Base-by-base conservation (phyloP, 1,140 invertebrate genomes). In the Ips nitidus region DNA sequence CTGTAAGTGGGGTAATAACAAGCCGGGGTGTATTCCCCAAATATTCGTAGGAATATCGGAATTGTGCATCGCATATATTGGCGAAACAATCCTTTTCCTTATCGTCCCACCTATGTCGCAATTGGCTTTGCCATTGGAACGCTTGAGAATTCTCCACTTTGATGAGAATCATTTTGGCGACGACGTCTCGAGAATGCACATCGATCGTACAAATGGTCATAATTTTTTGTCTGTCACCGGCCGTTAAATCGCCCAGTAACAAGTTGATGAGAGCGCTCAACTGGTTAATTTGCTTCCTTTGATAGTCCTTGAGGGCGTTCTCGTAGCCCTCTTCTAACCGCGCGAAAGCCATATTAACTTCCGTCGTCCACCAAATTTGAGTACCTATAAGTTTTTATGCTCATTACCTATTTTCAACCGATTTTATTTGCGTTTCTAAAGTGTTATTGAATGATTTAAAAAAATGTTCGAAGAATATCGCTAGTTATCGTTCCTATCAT, bases 171-270 rank as follows among this genome's bases (percentile, higher is more conserved):
- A 97, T 86, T 78, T 93, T 94, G 0, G 86, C 86, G 0, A 97
- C 92, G 7, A 97, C 93, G 79, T 97, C 95, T 76, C 95, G 83
- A 7, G 92, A 92, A 75, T 93, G 91, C 1, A 97, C 94, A 78
- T 97, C 95, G 75, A 97, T 95, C 1, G 94, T 97, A 83, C 94
- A 97, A 72, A 97, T 92, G 0, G 95, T 97, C 91, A 95, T 96
- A 73, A 97, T 94, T 81, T 97, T 97, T 80, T 96, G 94, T 2
- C 95, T 84, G 77, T 96, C 92, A n/a, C 90, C 90, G 2, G 86
- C 81, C 1, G 87, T 88, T 53, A 97, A 81, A 72, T 95, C 92
- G 0, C 92, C 93, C 62, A 95, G 80, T 52, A 97, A 80, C 56
- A 94, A 83, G 3, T 85, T 85, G 73, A 97, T 97, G 1, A 97